Conservation (phyloP, 2,888 invertebrate genomes). For the Cryptosula pallasiana region DNA sequence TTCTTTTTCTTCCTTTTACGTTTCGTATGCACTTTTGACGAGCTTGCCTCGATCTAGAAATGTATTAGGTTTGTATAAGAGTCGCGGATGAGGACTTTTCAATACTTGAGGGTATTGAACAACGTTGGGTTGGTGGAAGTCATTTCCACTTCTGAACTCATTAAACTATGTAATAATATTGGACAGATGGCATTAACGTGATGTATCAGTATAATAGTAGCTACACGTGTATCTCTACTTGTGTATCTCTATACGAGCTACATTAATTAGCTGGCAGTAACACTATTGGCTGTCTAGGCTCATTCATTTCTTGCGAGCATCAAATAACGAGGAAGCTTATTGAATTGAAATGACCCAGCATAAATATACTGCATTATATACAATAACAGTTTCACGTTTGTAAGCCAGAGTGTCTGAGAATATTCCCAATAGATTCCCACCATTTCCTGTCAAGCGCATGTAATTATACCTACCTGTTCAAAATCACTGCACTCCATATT, state of each 20-base stretch:
- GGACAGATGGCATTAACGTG: too few relatives aligned
- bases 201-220: too few relatives aligned
- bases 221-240: too few relatives aligned
- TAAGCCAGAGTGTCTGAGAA: background rate
- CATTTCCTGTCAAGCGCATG: background rate
- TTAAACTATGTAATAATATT: too few relatives aligned
- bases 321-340: background rate
- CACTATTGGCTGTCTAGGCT: background rate
- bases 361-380: background rate
- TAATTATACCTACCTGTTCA: background rate
- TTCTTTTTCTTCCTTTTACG: conserved; percentile 13
- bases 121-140: too few relatives aligned
- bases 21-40: background rate
- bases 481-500: background rate
- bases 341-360: background rate
- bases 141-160: too few relatives aligned
- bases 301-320: background rate
- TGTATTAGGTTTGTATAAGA: too few relatives aligned
- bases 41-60: background rate
- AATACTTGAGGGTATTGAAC: too few relatives aligned
- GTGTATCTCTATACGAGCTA: too few relatives aligned
- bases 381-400: background rate
- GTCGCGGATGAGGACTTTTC: too few relatives aligned
- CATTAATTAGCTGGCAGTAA: too few relatives aligned
- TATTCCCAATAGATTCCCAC: background rate